Conservation (phyloP, 2,113 vertebrate species). For the Perognathus longimembris region DNA sequence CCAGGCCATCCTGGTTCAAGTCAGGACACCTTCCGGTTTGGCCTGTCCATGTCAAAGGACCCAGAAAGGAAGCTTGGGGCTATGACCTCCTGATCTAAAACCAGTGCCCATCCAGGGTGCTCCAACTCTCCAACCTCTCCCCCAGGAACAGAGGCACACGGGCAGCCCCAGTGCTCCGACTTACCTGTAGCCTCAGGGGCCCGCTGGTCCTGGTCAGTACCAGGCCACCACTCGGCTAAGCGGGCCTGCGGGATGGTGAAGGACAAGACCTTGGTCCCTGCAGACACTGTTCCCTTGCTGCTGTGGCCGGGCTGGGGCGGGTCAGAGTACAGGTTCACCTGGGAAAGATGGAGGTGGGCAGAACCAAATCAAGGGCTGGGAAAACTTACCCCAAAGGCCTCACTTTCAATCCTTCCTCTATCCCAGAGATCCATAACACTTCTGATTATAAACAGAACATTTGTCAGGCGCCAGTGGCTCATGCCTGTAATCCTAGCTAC, state of each 20-base stretch:
- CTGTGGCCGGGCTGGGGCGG: slow-evolving; percentile 85
- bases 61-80: background rate
- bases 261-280: slow-evolving; percentile 85
- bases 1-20: background rate
- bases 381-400: background rate
- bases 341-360: background rate
- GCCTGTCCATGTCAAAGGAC: background rate
- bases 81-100: background rate
- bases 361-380: background rate
- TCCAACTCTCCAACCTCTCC: too few relatives aligned
- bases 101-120: background rate
- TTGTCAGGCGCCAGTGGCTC: too few relatives aligned
- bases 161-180: background rate
- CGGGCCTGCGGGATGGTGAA: slow-evolving; percentile 89
- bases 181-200: slow-evolving; percentile 25
- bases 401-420: background rate
- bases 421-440: too few relatives aligned
- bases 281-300: slow-evolving; percentile 76
- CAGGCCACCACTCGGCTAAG: slow-evolving; percentile 73
- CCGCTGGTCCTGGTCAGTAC: background rate
- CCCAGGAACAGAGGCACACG: background rate
- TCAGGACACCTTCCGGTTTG: background rate
- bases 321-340: slow-evolving; percentile 93
- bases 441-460: too few relatives aligned
- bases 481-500: too few relatives aligned